Conservation (phyloP, 2,797 vertebrate species). For the Remorina albescens region DNA sequence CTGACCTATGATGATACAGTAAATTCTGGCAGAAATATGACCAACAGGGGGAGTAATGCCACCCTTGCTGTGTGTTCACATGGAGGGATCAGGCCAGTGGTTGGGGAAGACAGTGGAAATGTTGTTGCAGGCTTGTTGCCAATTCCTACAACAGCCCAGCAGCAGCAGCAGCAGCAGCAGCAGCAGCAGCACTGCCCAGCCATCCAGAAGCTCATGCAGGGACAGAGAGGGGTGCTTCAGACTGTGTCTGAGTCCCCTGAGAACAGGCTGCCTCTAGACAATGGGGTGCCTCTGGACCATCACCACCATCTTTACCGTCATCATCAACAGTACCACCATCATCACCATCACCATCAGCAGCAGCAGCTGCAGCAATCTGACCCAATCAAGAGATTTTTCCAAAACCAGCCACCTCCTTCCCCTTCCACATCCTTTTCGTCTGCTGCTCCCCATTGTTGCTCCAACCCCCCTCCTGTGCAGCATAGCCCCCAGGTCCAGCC, state of each 20-base stretch:
- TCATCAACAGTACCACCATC: conserved; percentile 58
- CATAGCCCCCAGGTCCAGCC: conserved; percentile 72
- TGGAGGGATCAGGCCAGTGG: conserved; percentile 5
- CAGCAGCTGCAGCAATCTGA: conserved; percentile 66
- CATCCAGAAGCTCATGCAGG: conserved; percentile 93
- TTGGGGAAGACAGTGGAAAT: conserved; percentile 6
- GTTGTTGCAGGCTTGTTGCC: conserved; percentile 25
- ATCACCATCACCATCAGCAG: conserved; percentile 41
- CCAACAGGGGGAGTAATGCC: conserved; percentile 4
- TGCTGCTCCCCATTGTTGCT: conserved; percentile 25
- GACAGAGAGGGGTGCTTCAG: conserved; percentile 83
- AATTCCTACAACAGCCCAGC: conserved; percentile 1
- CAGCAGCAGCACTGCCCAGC: conserved; percentile 89
- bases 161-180: conserved; percentile 82
- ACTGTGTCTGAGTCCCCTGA: conserved; percentile 89
- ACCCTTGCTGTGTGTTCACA: conserved; percentile 4
- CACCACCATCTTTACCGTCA: conserved; percentile 67
- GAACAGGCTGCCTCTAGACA: conserved; percentile 85
- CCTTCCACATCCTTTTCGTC: conserved; percentile 42
- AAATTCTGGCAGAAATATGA: conserved; percentile 42
- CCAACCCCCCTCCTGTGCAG: conserved; percentile 59
- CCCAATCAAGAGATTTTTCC: conserved; percentile 83
- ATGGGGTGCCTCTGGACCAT: conserved; percentile 73
- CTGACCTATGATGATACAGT: conserved; percentile 88
- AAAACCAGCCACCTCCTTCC: conserved; percentile 50